phyloP scores from a whole-genome alignment of 2,113 vertebrate species.

The Tamias sibiricus region DNA sequence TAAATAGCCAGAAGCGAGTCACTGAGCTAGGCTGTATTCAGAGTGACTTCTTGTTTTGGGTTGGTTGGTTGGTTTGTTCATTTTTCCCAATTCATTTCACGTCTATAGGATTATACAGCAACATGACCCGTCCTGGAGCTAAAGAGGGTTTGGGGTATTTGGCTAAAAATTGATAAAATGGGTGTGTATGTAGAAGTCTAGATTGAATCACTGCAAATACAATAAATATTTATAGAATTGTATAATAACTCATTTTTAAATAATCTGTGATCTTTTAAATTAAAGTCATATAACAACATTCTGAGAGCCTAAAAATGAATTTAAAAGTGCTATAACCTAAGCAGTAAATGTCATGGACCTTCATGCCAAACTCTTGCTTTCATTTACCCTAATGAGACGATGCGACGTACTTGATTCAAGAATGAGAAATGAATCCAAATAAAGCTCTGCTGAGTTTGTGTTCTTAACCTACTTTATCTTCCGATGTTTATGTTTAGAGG shows the following conservation, averaged over 20 bases:
- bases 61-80: neutral
- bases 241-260: neutral
- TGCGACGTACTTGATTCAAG: neutral
- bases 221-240: neutral
- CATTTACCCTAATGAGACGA: neutral
- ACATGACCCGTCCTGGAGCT: neutral
- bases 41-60: neutral
- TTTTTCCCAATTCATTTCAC: neutral
- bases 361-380: slow-evolving; percentile 26
- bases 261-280: neutral
- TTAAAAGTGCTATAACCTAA: neutral
- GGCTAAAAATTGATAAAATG: neutral
- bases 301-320: neutral
- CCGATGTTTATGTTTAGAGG: slow-evolving; percentile 36
- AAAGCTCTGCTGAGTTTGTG: slow-evolving; percentile 41
- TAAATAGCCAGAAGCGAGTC: neutral
- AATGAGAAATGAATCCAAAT: slow-evolving; percentile 41
- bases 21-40: neutral
- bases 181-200: fast-evolving
- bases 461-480: neutral
- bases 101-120: neutral
- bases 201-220: neutral
- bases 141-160: neutral
- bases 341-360: neutral
- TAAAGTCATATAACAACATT: neutral